Conservation (phyloP, 2,797 vertebrate genomes). For the Argya squamiceps region DNA sequence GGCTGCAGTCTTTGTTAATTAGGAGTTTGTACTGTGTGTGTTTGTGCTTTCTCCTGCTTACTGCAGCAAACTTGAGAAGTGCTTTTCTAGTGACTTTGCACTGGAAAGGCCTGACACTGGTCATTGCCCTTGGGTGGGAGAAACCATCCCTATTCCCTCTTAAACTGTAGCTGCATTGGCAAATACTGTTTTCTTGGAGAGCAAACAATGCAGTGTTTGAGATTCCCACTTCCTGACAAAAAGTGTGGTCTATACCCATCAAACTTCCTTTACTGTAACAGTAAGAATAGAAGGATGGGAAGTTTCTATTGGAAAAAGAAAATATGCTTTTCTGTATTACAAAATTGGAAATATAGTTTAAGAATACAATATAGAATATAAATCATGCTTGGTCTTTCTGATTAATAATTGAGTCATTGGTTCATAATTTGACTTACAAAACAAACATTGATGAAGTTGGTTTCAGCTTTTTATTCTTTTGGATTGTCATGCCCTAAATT, state of each 20-base stretch:
- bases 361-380: background rate
- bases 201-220: background rate
- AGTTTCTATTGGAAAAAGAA: background rate
- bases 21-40: background rate
- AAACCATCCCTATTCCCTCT: background rate
- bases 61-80: background rate
- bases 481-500: background rate
- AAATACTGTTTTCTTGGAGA: background rate
- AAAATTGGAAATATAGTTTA: background rate
- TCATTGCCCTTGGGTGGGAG: background rate
- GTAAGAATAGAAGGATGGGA: background rate
- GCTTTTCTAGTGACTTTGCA: background rate
- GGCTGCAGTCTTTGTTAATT: background rate
- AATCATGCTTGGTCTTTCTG: background rate
- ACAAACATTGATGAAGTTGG: background rate
- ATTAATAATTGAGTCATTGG: background rate
- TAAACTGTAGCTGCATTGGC: background rate
- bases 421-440: background rate
- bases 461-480: background rate
- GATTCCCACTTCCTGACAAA: background rate
- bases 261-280: background rate
- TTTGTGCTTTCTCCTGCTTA: background rate
- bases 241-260: background rate
- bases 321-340: background rate
- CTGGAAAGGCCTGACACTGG: background rate